Evolutionary conservation across 2,113 vertebrate species (phyloP).

Genomic region (Xiphorhynchus elegans): DNA sequence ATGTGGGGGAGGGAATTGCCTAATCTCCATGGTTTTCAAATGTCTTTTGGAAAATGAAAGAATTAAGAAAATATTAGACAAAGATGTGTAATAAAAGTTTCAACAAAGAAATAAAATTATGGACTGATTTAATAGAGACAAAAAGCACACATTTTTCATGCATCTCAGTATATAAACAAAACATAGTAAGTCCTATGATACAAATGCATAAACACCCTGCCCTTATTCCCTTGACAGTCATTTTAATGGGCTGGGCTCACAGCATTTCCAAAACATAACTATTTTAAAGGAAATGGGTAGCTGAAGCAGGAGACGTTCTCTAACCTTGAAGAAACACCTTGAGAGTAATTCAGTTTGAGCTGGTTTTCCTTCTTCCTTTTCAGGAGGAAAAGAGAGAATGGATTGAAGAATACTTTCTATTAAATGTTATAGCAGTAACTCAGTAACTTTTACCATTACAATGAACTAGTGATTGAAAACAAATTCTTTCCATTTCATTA

Average conservation of each 20-base stretch:
- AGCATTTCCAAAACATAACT: neutral
- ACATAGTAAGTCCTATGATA: neutral
- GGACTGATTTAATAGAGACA: neutral
- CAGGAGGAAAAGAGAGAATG: neutral
- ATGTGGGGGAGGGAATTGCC: neutral
- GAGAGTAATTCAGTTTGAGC: neutral
- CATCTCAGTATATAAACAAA: neutral
- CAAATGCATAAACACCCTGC: neutral
- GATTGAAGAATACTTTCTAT: neutral
- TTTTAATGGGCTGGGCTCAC: neutral
- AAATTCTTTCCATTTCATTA: neutral
- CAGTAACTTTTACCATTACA: neutral
- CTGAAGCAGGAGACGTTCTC: neutral
- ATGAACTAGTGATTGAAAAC: neutral
- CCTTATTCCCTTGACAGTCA: neutral
- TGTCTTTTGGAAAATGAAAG: neutral
- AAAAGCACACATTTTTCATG: neutral
- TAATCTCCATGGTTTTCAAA: neutral
- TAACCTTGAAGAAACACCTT: neutral
- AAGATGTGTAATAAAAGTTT: neutral
- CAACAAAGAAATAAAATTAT: conserved; percentile 18
- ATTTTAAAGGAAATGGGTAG: neutral
- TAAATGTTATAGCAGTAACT: neutral
- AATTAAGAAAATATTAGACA: neutral
- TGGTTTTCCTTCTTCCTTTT: neutral